phyloP scores from a whole-genome alignment of 2,113 vertebrate genomes.

The Tupaia chinensis region DNA sequence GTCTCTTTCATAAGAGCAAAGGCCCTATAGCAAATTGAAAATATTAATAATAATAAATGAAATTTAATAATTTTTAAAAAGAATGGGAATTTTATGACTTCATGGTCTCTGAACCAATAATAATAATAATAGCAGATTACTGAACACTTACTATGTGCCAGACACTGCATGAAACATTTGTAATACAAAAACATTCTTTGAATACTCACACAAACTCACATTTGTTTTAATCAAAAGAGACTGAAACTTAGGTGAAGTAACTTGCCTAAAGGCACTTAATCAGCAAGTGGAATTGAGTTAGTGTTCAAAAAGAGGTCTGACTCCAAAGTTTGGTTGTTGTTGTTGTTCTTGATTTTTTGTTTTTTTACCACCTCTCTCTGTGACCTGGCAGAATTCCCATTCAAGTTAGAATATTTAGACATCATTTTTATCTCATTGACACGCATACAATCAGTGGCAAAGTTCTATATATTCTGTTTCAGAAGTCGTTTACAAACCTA shows the following conservation, averaged over 20 bases:
- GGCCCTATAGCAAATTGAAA: no score
- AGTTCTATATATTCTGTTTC: neutral
- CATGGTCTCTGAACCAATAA: neutral
- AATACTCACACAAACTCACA: neutral
- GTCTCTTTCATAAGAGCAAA: no score
- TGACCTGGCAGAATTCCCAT: neutral
- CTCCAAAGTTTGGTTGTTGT: neutral
- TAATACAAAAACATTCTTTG: neutral
- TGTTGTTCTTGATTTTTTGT: neutral
- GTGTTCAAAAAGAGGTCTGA: neutral
- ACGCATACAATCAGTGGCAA: neutral
- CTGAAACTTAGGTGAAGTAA: neutral
- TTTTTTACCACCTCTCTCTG: neutral
- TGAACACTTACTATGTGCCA: neutral
- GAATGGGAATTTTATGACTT: neutral
- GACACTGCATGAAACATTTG: neutral
- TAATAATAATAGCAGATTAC: neutral
- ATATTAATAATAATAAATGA: no score
- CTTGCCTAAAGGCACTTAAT: neutral
- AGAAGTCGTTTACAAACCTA: neutral
- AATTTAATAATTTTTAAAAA: no score
- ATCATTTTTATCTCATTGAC: neutral
- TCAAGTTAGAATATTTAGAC: neutral
- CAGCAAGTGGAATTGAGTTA: neutral
- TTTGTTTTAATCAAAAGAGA: neutral